Base-by-base conservation (phyloP, 2,797 vertebrate genomes). In the Sebastes umbrosus region DNA sequence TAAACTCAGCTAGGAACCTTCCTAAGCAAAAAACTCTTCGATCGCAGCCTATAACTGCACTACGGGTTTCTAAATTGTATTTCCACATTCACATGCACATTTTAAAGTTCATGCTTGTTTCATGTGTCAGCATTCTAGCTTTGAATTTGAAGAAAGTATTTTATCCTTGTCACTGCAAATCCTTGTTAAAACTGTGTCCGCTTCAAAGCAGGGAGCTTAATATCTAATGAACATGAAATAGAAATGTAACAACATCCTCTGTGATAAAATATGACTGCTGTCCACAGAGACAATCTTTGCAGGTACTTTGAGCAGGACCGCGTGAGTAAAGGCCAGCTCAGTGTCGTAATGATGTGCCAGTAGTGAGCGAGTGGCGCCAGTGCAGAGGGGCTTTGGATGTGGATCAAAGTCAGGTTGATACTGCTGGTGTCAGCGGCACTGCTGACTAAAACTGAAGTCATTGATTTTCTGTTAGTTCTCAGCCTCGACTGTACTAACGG, bases 381-480 rank as follows among this genome's bases (percentile, higher is more conserved):
- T 9, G 72, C 73, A 7, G 36, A 55, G 72, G 78, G 80, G 68
- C 71, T 90, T 70, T 90, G 88, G 89, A 90, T 79, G 88, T 46
- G 77, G 90, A 93, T 94, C 90, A 89, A 88, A 93, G 91, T 86
- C 77, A 55, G 84, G 78, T 73, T 88, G 80, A 87, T 84, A 58
- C 63, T 75, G 79, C 80, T 80, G 76, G 80, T 87, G 85, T 86
- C 84, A 88, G 80, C 74, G 32, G 68, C 58, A 67, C 69, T 82
- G 87, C 84, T 77, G 81, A 89, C 85, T 88, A 78, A 82, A 90
- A 83, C 85, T 52, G 18, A 71, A n/a, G 69, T 20, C 74, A 92
- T 90, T 75, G 92, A 94, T 93, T 93, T 94, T 69, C 86, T 86
- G 88, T 88, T 92, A 80, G 82, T 87, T 89, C 82, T 84, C 79